phyloP scores from a whole-genome alignment of 1,140 invertebrate species.

The Littorina saxatilis region DNA sequence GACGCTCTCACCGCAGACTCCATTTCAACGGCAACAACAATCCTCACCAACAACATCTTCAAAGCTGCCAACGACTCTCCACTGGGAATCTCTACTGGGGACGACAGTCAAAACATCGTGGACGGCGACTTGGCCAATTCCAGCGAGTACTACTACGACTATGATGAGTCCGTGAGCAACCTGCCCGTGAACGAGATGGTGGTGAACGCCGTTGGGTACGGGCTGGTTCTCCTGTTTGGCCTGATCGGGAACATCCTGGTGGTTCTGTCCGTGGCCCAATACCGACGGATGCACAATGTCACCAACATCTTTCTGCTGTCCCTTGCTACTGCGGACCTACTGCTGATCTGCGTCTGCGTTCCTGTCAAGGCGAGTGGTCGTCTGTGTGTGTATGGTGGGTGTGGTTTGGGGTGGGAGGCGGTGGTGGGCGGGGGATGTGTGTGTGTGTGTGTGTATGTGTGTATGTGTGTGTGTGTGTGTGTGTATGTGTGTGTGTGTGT shows the following conservation, averaged over 20 bases:
- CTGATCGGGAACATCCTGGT: constrained; percentile 81
- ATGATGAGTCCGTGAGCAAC: constrained; percentile 49
- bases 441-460: no score
- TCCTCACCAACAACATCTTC: no score
- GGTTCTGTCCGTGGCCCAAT: constrained; percentile 78
- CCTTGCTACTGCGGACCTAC: constrained; percentile 83
- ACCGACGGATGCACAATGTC: constrained; percentile 79
- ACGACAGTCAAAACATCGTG: no score
- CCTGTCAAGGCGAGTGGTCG: constrained; percentile 87
- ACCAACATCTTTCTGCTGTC: constrained; percentile 85
- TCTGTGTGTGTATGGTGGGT: no score
- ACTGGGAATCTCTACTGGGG: no score
- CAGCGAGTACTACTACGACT: constrained; percentile 57
- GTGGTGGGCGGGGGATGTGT: no score
- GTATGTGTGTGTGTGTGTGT: neutral
- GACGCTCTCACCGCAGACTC: no score
- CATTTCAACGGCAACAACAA: no score
- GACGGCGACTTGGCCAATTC: no score
- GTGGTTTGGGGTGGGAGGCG: neutral
- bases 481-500: neutral
- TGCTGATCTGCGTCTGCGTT: constrained; percentile 85
- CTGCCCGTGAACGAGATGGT: constrained; percentile 76
- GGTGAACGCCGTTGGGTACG: constrained; percentile 81
- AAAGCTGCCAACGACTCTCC: no score
- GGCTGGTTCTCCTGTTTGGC: constrained; percentile 81